Base-by-base conservation (phyloP, 2,888 invertebrate species). In the Apodemia hepburni region DNA sequence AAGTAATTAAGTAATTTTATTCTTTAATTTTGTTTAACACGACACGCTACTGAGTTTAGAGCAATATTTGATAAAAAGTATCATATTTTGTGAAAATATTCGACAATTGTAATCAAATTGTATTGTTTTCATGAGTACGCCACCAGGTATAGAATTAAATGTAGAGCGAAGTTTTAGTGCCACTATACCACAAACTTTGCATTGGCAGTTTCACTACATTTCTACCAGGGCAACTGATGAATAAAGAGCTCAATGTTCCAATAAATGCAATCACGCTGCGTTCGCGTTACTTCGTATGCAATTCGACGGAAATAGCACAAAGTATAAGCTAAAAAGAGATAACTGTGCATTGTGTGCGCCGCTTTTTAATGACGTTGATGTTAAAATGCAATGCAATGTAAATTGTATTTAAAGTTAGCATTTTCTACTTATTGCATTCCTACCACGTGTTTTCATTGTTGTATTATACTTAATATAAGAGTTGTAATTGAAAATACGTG, bases 161-260 rank as follows among this genome's bases (percentile, higher is more conserved):
- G 3, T 6, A 8, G 27, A 27, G 27, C 27, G 27, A 8, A 33
- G 33, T 8, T 33, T 33, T 7, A 8, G 7, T 8, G 33, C 8
- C 33, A 33, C 8, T 9, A 12, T 5, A 42, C 15, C 47, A 35
- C 47, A 47, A 9, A 17, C 27, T 35, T 58, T 62, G 49, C 33
- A 42, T 59, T 78, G 81, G 79, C 79, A 79, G 74, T 81, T 81
- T 80, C 71, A 76, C 77, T 80, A 69, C 69, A 76, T 76, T 71
- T 71, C 18, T 84, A 89, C 88, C 80, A 87, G 86, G 87, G 77
- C 74, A 73, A 65, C 82, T 64, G 79, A 84, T 66, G 65, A 66
- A 66, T 70, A 69, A 82, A 73, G 85, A 85, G 85, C 15, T 54
- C 22, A 15, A 70, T 81, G 58, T 45, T 77, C 79, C 77, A 81